phyloP scores from a whole-genome alignment of 2,113 vertebrate genomes.

The Oxyruncus cristatus region DNA sequence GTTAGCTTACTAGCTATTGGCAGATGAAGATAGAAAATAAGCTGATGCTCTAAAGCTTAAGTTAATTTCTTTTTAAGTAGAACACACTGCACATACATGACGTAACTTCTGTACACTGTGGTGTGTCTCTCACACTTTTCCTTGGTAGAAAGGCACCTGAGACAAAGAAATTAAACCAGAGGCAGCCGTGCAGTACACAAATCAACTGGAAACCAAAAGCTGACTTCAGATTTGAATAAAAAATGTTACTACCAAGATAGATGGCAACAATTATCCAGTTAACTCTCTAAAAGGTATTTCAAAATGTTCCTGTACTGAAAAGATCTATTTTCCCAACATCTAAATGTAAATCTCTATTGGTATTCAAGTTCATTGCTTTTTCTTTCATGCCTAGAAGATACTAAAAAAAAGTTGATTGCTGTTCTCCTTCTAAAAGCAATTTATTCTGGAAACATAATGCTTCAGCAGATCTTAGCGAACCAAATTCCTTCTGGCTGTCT shows the following conservation, averaged over 20 bases:
- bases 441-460: neutral
- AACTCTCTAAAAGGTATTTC: neutral
- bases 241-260: neutral
- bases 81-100: neutral
- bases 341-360: neutral
- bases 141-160: neutral
- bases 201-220: neutral
- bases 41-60: neutral
- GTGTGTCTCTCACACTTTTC: neutral
- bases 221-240: neutral
- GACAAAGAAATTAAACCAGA: neutral
- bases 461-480: neutral
- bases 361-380: neutral
- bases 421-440: neutral
- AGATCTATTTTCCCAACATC: neutral
- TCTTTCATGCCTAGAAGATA: neutral
- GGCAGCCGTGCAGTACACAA: neutral
- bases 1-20: neutral
- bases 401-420: neutral
- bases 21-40: neutral
- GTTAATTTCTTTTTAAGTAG: neutral
- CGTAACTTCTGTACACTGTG: neutral
- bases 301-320: neutral
- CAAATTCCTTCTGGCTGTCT: neutral
- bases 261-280: fast-evolving